Percentiles rank a stretch among this genome's conserved stretches.
These are phyloP conservation scores for Lampropteryx suffumata DNA, from an alignment of 2,888 invertebrate genomes.

Conservation along the genomic window DNA sequence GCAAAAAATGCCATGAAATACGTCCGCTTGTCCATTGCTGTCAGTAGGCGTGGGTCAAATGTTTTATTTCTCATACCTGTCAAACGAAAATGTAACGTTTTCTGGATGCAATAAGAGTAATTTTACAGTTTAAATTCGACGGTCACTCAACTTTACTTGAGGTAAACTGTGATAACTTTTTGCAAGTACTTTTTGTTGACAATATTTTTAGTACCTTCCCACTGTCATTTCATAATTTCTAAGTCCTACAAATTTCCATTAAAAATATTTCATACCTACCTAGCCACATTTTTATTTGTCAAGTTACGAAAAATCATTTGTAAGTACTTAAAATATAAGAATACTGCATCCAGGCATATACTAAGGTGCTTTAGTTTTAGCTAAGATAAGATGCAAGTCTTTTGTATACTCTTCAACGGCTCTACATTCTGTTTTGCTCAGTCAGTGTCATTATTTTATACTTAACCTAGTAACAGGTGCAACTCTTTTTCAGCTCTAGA, in stretches of 20 bases:
- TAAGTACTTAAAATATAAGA: too few relatives aligned
- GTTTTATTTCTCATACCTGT: constrained; percentile 49
- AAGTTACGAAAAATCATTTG: too few relatives aligned
- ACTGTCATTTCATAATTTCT: constrained; percentile 27
- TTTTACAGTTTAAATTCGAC: constrained; percentile 33
- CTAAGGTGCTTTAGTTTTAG: too few relatives aligned
- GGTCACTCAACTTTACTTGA: constrained; percentile 64
- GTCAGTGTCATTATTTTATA: too few relatives aligned
- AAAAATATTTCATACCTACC: too few relatives aligned
- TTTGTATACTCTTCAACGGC: too few relatives aligned
- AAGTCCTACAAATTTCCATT: too few relatives aligned
- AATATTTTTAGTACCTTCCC: constrained; percentile 23
- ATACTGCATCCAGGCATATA: too few relatives aligned
- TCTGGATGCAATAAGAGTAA: constrained; percentile 47
- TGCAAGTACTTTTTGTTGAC: not conserved
- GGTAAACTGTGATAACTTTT: constrained; percentile 6
- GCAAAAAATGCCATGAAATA: constrained; percentile 70
- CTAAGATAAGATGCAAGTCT: too few relatives aligned
- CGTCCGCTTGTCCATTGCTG: constrained; percentile 70
- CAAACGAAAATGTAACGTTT: constrained; percentile 55
- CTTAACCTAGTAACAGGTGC: too few relatives aligned
- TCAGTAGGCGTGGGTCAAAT: constrained; percentile 78
- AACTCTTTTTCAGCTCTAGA: constrained; percentile 1
- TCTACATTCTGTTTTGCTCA: too few relatives aligned
- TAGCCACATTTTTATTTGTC: too few relatives aligned